Conservation (phyloP, 2,888 invertebrate species). For the Latrodectus hesperus region DNA sequence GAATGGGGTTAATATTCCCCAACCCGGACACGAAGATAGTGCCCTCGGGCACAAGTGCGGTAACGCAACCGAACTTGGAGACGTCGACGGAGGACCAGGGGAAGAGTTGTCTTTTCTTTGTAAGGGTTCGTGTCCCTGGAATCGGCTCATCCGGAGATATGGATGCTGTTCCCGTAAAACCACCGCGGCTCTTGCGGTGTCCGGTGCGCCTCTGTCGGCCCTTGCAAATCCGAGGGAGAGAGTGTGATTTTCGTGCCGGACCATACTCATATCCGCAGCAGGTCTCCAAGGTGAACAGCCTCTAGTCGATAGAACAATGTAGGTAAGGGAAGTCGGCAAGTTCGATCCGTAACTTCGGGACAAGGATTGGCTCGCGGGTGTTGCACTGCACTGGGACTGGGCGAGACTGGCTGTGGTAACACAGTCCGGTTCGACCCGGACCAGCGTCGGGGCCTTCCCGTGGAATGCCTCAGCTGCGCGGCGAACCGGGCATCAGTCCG, state of each 20-base stretch:
- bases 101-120: slow-evolving; percentile 77
- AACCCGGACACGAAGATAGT: too few species aligned
- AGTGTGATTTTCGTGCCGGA: slow-evolving; percentile 66
- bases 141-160: slow-evolving; percentile 75
- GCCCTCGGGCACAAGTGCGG: too few species aligned
- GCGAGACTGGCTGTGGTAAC: too few species aligned
- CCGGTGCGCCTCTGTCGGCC: too few species aligned
- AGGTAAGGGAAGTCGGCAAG: slow-evolving; percentile 83
- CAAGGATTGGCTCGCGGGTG: slow-evolving; percentile 86
- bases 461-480: slow-evolving; percentile 73
- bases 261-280: slow-evolving; percentile 81
- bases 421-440: too few species aligned
- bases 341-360: slow-evolving; percentile 79
- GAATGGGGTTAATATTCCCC: slow-evolving; percentile 76
- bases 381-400: too few species aligned
- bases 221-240: slow-evolving; percentile 55
- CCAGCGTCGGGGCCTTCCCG: slow-evolving; percentile 72
- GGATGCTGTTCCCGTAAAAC: slow-evolving; percentile 74
- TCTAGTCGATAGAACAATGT: slow-evolving; percentile 82
- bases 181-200: slow-evolving; percentile 72
- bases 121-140: slow-evolving; percentile 75
- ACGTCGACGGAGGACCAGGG: slow-evolving; percentile 72
- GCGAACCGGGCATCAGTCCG: slow-evolving; percentile 14
- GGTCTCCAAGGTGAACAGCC: slow-evolving; percentile 84
- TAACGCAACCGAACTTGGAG: too few species aligned